Conservation (phyloP, 2,113 vertebrate species). For the Macroglossus sobrinus region DNA sequence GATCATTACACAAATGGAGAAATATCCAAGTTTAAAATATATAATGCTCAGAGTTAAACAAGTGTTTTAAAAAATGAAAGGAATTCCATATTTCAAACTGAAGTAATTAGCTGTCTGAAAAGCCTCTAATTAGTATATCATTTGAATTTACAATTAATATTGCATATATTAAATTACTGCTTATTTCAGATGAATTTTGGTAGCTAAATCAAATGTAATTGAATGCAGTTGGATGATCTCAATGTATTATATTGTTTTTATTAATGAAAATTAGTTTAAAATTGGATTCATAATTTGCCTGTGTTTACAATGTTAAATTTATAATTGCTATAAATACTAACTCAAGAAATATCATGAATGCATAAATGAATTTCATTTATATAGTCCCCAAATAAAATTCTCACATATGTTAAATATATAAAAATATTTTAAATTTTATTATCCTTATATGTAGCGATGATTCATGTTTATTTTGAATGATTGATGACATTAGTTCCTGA, state of each 20-base stretch:
- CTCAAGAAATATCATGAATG: slow-evolving; percentile 24
- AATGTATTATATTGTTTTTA: slow-evolving; percentile 42
- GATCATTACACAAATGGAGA: background rate
- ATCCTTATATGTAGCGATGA: background rate
- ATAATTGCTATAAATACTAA: slow-evolving; percentile 46
- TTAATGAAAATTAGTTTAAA: slow-evolving; percentile 65
- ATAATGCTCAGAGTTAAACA: slow-evolving; percentile 19
- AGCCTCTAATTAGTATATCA: slow-evolving; percentile 58
- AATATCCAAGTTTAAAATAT: slow-evolving; percentile 5
- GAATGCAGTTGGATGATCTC: slow-evolving; percentile 29
- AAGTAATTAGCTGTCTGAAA: slow-evolving; percentile 62
- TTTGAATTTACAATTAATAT: slow-evolving; percentile 64
- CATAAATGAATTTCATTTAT: slow-evolving; percentile 16
- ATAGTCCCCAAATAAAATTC: background rate
- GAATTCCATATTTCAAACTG: slow-evolving; percentile 34
- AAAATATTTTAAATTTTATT: slow-evolving; percentile 13
- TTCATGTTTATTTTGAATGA: slow-evolving; percentile 8
- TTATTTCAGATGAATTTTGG: slow-evolving; percentile 46
- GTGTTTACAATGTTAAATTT: background rate
- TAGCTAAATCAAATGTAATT: slow-evolving; percentile 40
- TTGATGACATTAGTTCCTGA: background rate
- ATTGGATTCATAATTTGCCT: slow-evolving; percentile 45
- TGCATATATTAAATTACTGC: slow-evolving; percentile 53
- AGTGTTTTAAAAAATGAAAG: slow-evolving; percentile 31
- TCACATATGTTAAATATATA: background rate